Base-by-base conservation (phyloP, 2,888 invertebrate species). In the Leptopilina drosophilae region DNA sequence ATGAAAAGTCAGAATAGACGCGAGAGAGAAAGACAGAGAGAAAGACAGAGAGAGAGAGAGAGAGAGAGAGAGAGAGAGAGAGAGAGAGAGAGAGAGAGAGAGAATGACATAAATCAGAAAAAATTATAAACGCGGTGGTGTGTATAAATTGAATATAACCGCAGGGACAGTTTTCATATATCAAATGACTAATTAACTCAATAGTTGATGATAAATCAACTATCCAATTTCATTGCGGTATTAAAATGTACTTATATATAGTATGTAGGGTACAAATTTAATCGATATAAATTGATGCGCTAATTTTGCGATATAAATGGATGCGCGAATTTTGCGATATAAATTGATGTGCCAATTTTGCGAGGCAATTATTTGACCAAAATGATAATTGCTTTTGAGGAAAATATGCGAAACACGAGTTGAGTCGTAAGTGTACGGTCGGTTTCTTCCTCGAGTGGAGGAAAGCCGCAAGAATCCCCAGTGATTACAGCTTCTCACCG, bases 371-470 rank as follows among this genome's bases (percentile, higher is more conserved):
- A 69, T 69, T 69, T 2, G 12, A 26, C 6, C 6, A 49, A 42
- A 11, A 14, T 53, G 67, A 69, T 69, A 26, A 14, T 56, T 53
- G 8, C 69, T 26, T 69, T 26, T 26, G 8, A 33, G 53, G 69
- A 73, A 73, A 73, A 49, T 73, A 73, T 73, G 53, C 69, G 69
- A 73, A 73, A 73, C 56, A 73, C 33, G 56, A 73, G 42, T 7
- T 7, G 53, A 33, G 69, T 73, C 53, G 53, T 56, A 69, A 69
- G 15, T 33, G 69, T 73, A 53, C 69, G 33, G 20, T 46, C 49
- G 67, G 69, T 73, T 73, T 56, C 53, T 73, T 73, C 69, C 69
- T 56, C 53, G 33, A 73, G 69, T 73, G 69, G 56, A 53, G 69
- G 33, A 73, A 73, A 73, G 56, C 69, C 69, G 33, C 69, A 73